Evolutionary conservation across 2,888 invertebrate genomes (phyloP), one percentile per base, ranked within the genome.

Genomic region (Cryptus viduatorius): DNA sequence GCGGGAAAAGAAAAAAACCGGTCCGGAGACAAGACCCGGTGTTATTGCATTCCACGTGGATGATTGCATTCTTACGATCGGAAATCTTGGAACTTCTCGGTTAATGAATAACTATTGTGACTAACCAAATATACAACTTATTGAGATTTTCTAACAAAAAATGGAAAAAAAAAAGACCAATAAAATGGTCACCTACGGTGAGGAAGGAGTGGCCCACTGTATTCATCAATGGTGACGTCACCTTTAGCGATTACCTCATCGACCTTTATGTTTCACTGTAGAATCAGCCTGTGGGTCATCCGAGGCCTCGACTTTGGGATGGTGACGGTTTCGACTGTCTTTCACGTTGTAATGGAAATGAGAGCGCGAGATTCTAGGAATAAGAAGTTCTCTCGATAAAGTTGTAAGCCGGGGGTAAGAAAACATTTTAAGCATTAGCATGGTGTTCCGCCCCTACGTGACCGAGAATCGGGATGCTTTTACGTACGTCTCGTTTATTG

Each of bases 201-300:
- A 71, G 71, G 83, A 81, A 86, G 84, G 86, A 79, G 86, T 85
- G 87, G 76, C 85, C 42, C 37, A 37, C 68, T 48, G 80, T 76
- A 67, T 77, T 61, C 61, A 72, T 71, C 48, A 65, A 84, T 53
- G 67, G 75, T 87, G 87, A 88, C 85, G 86, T 87, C 88, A 86
- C 48, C 59, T 56, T 24, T 64, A 53, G 44, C 80, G 85, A 88
- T 88, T 86, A 88, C 87, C 86, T 88, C 87, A 88, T 84, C 86
- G 84, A 87, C 84, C 85, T 86, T 85, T 86, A 69, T 79, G 53
- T 72, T 79, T 83, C 79, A 69, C 56, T 79, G 42, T 24, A 78
- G 64, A 80, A 53, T 71, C 64, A 61, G 71, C 50, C 69, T 19
- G 53, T 48, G 84, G 84, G 78, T 78, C 79, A 37, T 81, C 76